Evolutionary conservation across 2,113 vertebrate species (phyloP).

Genomic region (Egretta garzetta): DNA sequence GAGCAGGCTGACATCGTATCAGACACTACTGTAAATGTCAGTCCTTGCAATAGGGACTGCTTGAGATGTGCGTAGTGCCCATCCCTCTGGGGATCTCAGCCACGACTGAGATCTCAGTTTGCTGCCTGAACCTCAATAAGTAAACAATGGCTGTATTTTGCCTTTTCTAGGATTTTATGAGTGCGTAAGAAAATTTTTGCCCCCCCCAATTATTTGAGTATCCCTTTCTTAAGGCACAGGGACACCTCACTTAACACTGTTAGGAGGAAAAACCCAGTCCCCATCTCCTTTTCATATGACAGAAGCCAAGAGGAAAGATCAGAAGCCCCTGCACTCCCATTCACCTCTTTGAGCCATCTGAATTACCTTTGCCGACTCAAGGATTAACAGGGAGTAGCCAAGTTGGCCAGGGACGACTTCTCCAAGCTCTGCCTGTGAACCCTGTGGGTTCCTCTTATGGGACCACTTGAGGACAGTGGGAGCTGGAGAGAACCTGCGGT

Average conservation of each 20-base stretch:
- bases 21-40: fast-evolving
- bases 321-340: neutral
- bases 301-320: neutral
- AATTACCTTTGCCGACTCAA: neutral
- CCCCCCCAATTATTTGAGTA: neutral
- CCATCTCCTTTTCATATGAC: neutral
- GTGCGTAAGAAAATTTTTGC: neutral
- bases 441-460: neutral
- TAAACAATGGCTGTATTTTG: neutral
- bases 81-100: neutral
- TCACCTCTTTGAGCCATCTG: neutral
- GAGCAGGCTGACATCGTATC: neutral
- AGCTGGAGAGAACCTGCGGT: neutral
- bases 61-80: neutral
- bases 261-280: neutral
- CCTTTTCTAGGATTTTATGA: neutral
- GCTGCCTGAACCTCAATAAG: neutral
- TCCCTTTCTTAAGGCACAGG: neutral
- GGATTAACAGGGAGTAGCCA: neutral
- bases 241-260: neutral
- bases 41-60: neutral
- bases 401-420: neutral
- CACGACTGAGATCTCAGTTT: neutral
- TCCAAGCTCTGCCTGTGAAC: neutral
- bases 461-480: neutral